Evolutionary conservation across 2,888 invertebrate genomes (phyloP).

Genomic region (Amphipoea lucens): DNA sequence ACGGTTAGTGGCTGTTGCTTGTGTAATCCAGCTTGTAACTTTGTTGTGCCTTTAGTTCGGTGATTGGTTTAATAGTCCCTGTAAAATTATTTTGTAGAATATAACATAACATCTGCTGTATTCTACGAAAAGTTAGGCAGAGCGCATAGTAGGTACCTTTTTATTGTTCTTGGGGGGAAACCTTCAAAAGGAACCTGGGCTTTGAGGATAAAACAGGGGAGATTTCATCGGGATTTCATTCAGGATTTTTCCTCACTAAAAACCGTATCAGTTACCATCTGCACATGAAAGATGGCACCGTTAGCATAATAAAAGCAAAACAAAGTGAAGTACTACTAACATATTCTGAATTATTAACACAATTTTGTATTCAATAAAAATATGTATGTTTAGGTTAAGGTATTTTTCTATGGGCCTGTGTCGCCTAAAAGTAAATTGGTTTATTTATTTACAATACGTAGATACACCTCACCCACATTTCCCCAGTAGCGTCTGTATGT

Average conservation of each 20-base stretch:
- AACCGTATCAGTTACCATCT: background rate
- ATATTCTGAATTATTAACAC: no score
- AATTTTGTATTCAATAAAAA: no score
- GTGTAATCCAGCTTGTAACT: constrained; percentile 39
- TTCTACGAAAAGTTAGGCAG: background rate
- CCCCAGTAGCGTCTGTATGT: no score
- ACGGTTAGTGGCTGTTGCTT: constrained; percentile 37
- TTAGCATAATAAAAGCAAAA: background rate
- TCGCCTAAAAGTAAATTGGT: background rate
- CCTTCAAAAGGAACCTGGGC: background rate
- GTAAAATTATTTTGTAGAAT: background rate
- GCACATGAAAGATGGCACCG: background rate
- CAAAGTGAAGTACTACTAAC: no score
- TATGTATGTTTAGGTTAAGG: background rate
- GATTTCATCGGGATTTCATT: no score
- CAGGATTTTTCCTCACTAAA: background rate
- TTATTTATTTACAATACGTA: no score
- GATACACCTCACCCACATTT: background rate
- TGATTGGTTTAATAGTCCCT: background rate
- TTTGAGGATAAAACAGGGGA: background rate
- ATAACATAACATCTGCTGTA: background rate
- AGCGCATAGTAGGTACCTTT: background rate
- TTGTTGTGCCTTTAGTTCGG: constrained; percentile 8
- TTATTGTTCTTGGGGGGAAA: background rate
- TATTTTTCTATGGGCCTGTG: background rate